Evolutionary conservation across 1,140 invertebrate species (phyloP), one percentile per base, ranked within the genome.

Genomic region (Chironomus tepperi): DNA sequence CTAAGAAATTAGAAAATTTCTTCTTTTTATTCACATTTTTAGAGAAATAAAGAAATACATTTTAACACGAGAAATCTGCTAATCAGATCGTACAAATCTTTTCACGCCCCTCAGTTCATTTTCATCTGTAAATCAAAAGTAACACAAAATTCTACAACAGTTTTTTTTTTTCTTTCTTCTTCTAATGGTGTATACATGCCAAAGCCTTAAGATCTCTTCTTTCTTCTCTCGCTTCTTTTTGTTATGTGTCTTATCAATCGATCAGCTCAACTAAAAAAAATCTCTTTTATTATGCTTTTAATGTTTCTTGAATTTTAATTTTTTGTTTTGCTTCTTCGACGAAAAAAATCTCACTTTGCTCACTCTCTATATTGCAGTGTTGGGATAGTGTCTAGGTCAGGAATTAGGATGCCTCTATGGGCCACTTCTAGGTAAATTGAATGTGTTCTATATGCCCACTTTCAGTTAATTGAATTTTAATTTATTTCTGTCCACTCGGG

Each of bases 1-100:
- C 24, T 34, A 5, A 1, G 24, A 34, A 34, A 1, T 34, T 34
- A 34, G 24, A 34, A 34, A 34, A n/a, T n/a, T 34, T 34, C 5
- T 34, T 34, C 24, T 34, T 34, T 5, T 34, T 34, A 34, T 34
- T 34, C 24, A 34, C 5, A 1, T 34, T 34, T 34, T 2, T 34
- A 70, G 9, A 70, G 18, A 18, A 70, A 70, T 70, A 70, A 70
- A 70, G 18, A 70, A 70, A 19, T 21, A 18, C 18, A 15, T 18
- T 70, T 70, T 12, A 34, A 57, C 47, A 57, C 3, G n/a, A 57
- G 43, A 67, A 67, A 19, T 70, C 65, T 70, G n/a, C 18, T 70
- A 70, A 70, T 70, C 65, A 70, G 65, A 19, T 70, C 12, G 47
- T 70, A 70, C 65, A 70, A 70, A 70, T 70, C 65, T 70, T 70